A percentile compares a stretch with the other conserved stretches of the same genome.
Evolutionary conservation across 2,113 vertebrate genomes (phyloP).

Genomic region (Lagenorhynchus albirostris): DNA sequence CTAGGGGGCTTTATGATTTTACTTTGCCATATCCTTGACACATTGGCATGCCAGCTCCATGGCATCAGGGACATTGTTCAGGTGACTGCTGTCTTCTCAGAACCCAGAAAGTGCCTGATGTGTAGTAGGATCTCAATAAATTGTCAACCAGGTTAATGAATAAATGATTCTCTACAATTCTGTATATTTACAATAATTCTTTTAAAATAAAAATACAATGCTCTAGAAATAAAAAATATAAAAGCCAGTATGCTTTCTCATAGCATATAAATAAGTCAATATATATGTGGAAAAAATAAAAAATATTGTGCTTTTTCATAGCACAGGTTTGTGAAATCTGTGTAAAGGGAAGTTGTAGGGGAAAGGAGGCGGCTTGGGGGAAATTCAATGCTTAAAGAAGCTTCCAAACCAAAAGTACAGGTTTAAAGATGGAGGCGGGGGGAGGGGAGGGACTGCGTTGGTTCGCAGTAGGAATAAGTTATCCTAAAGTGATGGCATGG

Average conservation of each 20-base stretch:
- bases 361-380: neutral
- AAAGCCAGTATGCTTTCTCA: neutral
- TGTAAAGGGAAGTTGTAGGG: neutral
- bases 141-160: neutral
- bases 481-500: neutral
- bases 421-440: neutral
- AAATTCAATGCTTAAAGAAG: neutral
- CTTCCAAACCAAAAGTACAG: neutral
- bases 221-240: neutral
- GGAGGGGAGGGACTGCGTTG: accelerated
- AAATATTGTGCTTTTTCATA: neutral
- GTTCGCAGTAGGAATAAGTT: neutral
- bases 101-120: neutral
- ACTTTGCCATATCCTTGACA: neutral
- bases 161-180: neutral
- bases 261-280: neutral
- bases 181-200: neutral
- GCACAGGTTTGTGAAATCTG: neutral
- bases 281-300: neutral
- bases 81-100: neutral
- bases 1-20: neutral
- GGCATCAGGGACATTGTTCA: neutral
- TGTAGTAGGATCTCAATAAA: neutral
- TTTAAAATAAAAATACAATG: constrained; percentile 12
- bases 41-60: neutral